Evolutionary conservation across 2,113 vertebrate species (phyloP).

Genomic region (Steatornis caripensis): DNA sequence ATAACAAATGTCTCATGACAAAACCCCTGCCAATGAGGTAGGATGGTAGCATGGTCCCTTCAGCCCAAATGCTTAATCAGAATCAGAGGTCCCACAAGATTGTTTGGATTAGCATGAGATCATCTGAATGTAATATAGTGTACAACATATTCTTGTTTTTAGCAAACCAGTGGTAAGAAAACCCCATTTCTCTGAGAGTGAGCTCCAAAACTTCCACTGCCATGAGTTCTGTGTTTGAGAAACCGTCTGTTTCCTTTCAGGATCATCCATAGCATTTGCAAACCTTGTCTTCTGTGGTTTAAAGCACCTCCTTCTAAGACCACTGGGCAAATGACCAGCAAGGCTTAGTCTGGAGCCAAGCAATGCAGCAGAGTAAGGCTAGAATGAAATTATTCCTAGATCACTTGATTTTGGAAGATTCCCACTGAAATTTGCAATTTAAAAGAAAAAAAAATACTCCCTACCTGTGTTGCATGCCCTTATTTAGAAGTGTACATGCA

Average conservation of each 20-base stretch:
- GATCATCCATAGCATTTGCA: neutral
- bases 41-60: neutral
- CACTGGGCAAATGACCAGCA: neutral
- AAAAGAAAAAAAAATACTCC: neutral
- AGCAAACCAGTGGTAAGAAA: constrained; percentile 34
- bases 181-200: neutral
- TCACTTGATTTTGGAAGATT: neutral
- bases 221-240: neutral
- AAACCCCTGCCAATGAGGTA: constrained; percentile 36
- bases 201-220: neutral
- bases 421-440: neutral
- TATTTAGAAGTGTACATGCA: neutral
- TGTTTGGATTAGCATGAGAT: constrained; percentile 48
- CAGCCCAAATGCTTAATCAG: constrained; percentile 21
- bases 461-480: neutral
- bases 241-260: constrained; percentile 7
- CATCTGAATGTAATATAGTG: constrained; percentile 3
- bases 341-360: neutral
- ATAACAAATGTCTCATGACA: constrained; percentile 44
- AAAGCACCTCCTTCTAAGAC: neutral
- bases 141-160: neutral
- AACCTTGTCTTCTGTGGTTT: neutral
- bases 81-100: constrained; percentile 37
- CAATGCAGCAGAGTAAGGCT: neutral
- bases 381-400: neutral